A percentile compares a stretch with the other conserved stretches of the same genome.
These are phyloP conservation scores for Adoxophyes honmai DNA, from an alignment of 1,140 invertebrate genomes.

Conservation along the genomic window DNA sequence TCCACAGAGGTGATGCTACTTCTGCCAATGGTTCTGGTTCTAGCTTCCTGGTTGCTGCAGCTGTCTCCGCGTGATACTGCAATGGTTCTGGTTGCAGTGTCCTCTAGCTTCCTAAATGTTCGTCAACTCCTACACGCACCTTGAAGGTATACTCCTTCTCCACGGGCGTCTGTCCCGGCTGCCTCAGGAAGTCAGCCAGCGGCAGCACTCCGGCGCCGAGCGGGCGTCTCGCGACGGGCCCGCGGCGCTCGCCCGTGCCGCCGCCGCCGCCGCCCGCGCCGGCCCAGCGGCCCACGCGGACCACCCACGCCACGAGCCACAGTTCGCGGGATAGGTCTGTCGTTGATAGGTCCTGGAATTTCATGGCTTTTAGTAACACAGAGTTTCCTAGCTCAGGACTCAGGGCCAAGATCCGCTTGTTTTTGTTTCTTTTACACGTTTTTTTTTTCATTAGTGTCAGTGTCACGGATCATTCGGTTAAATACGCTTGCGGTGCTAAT, in stretches of 20 bases:
- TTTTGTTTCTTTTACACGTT: too few species aligned
- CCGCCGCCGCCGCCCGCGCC: slow-evolving; percentile 87
- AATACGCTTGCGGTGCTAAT: too few species aligned
- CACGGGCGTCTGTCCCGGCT: slow-evolving; percentile 79
- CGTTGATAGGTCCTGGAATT: slow-evolving; percentile 81
- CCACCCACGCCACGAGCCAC: slow-evolving; percentile 92
- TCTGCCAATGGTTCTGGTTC: too few species aligned
- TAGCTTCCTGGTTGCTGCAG: too few species aligned
- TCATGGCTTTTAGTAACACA: too few species aligned
- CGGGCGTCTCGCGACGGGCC: slow-evolving; percentile 81
- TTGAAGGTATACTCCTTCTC: slow-evolving; percentile 85
- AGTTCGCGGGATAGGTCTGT: slow-evolving; percentile 89
- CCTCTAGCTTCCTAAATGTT: neutral
- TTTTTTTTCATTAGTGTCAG: too few species aligned
- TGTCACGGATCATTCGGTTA: too few species aligned
- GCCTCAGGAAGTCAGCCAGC: slow-evolving; percentile 78
- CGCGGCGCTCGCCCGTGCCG: slow-evolving; percentile 77
- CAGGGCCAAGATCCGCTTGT: too few species aligned
- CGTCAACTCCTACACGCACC: slow-evolving; percentile 25
- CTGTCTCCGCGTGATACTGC: too few species aligned
- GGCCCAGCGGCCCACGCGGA: slow-evolving; percentile 91
- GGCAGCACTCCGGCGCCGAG: slow-evolving; percentile 90
- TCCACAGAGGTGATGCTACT: too few species aligned
- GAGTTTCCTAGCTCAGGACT: too few species aligned
- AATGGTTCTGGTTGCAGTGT: too few species aligned